Conservation (phyloP, 2,113 vertebrate genomes). For the Saguinus midas region DNA sequence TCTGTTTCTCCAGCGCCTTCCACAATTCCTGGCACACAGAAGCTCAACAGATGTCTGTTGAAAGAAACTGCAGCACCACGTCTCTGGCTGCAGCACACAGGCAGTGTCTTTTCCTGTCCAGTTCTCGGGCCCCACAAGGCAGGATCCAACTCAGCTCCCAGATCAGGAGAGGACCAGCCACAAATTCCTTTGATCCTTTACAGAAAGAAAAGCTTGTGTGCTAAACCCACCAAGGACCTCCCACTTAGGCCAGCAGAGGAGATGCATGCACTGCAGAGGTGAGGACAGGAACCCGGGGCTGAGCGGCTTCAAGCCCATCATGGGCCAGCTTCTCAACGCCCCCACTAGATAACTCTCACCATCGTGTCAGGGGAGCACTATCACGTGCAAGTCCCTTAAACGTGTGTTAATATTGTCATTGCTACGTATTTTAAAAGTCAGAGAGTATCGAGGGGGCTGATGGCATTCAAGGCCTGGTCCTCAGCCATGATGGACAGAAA, state of each 20-base stretch:
- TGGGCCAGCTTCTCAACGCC: neutral
- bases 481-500: neutral
- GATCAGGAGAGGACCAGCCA: neutral
- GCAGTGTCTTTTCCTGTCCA: neutral
- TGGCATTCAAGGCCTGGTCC: neutral
- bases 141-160: neutral
- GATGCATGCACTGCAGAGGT: fast-evolving
- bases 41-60: neutral
- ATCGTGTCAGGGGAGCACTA: neutral
- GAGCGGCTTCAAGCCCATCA: neutral
- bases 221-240: neutral
- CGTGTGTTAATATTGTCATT: fast-evolving
- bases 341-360: neutral
- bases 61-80: fast-evolving
- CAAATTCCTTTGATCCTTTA: neutral
- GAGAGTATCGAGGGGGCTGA: neutral
- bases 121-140: neutral
- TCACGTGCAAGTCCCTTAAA: neutral
- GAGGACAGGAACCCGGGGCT: neutral
- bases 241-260: neutral
- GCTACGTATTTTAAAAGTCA: too few relatives aligned
- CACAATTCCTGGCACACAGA: neutral
- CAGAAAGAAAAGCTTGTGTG: neutral
- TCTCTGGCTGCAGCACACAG: neutral
- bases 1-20: neutral